These are phyloP conservation scores for Platycheirus albimanus DNA, from an alignment of 2,888 invertebrate species.

Conservation along the genomic window DNA sequence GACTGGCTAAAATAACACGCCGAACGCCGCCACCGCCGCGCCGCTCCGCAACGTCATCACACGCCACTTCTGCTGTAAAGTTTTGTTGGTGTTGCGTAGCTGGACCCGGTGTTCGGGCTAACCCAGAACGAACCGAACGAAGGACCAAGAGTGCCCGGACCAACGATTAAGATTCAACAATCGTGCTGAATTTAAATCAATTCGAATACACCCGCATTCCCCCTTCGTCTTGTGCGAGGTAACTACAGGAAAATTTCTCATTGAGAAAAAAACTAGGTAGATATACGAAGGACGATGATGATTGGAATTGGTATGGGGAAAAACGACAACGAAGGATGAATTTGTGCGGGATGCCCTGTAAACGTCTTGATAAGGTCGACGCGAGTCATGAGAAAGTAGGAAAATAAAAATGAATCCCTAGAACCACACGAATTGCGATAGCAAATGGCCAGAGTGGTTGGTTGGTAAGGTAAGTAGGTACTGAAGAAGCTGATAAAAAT, in stretches of 20 bases:
- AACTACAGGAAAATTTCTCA: too few relatives aligned
- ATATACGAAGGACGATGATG: too few relatives aligned
- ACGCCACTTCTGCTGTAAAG: too few relatives aligned
- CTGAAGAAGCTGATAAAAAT: constrained; percentile 48
- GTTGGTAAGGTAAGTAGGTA: constrained; percentile 7
- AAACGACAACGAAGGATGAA: constrained; percentile 2
- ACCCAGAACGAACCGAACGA: too few relatives aligned
- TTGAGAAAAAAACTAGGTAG: too few relatives aligned
- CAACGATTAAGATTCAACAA: constrained; percentile 12
- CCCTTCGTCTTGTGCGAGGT: too few relatives aligned
- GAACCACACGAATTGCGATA: constrained; percentile 24
- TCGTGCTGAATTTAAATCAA: constrained; percentile 65
- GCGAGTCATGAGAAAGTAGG: constrained; percentile 42
- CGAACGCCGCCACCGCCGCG: not conserved
- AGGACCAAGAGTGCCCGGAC: constrained; percentile 6
- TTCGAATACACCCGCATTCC: constrained; percentile 11
- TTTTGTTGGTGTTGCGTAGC: constrained; percentile 8
- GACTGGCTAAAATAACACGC: constrained; percentile 28
- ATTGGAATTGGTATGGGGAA: not conserved
- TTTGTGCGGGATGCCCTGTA: constrained; percentile 32
- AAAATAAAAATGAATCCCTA: constrained; percentile 33
- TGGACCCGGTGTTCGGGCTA: not conserved
- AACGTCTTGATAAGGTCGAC: constrained; percentile 66
- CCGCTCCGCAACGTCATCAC: too few relatives aligned
- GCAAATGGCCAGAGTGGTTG: constrained; percentile 3